Percentiles rank a stretch among this genome's conserved stretches.
Conservation (phyloP, 2,113 vertebrate species). For the Gambusia affinis region DNA sequence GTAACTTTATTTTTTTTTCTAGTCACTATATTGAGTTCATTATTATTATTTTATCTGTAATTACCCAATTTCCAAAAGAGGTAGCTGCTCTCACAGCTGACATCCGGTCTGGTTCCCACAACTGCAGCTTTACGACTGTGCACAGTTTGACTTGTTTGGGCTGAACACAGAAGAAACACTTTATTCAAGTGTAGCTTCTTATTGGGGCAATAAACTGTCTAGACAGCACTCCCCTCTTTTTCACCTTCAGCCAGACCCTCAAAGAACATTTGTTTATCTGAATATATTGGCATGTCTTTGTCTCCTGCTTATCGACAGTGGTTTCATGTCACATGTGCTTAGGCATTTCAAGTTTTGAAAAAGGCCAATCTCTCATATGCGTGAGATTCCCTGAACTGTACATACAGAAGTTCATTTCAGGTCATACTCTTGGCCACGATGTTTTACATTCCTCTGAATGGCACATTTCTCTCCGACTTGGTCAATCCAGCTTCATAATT, state of each 20-base stretch:
- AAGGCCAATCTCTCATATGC: background rate
- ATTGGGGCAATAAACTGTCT: conserved; percentile 99
- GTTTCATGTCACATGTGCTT: conserved; percentile 53
- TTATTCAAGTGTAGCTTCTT: conserved; percentile 92
- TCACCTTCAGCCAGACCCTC: conserved; percentile 70
- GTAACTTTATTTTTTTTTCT: background rate
- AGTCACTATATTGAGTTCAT: background rate
- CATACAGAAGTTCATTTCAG: background rate
- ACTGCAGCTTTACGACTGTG: conserved; percentile 65
- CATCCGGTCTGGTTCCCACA: conserved; percentile 61
- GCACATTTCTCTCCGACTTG: background rate
- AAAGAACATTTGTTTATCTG: conserved; percentile 85
- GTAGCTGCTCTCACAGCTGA: conserved; percentile 10
- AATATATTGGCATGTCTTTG: conserved; percentile 88
- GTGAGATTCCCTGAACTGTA: background rate
- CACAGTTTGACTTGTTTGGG: conserved; percentile 84
- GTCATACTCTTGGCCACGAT: background rate
- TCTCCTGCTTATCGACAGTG: conserved; percentile 70
- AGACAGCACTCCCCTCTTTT: conserved; percentile 96
- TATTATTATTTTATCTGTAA: background rate
- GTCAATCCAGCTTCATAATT: background rate
- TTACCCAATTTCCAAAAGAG: conserved; percentile 14
- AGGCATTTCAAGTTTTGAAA: conserved; percentile 5
- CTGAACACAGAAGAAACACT: conserved; percentile 88
- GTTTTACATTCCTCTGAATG: background rate